Conservation (phyloP, 2,797 vertebrate genomes). For the Sorex maritimensis region DNA sequence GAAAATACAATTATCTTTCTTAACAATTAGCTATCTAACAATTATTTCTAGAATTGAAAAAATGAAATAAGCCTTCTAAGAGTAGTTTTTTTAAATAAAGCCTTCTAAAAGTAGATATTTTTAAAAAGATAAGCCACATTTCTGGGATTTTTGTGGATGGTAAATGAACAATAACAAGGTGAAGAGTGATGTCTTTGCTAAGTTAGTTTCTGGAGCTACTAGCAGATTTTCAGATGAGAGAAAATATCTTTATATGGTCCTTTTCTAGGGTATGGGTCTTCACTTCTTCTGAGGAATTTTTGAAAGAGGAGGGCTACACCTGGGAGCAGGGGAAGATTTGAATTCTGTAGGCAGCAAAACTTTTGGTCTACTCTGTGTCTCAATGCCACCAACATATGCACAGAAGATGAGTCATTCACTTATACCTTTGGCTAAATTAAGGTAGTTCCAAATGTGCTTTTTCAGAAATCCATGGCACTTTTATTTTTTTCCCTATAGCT, state of each 20-base stretch:
- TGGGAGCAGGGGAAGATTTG: too few species aligned
- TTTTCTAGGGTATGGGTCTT: not conserved
- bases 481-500: not conserved
- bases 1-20: not conserved
- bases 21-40: not conserved
- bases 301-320: not conserved
- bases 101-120: not conserved
- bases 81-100: too few species aligned
- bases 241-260: not conserved
- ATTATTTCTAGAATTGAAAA: conserved; percentile 27
- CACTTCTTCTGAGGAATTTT: not conserved
- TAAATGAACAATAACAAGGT: not conserved
- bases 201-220: not conserved
- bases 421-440: not conserved
- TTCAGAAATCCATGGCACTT: not conserved
- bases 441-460: conserved; percentile 37
- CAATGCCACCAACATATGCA: not conserved
- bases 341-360: not conserved
- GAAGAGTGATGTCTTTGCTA: not conserved
- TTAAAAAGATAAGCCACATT: not conserved
- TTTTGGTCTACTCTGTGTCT: not conserved
- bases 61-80: not conserved
- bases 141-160: not conserved
- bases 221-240: not conserved
- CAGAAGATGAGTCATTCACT: not conserved